A percentile compares a stretch with the other conserved stretches of the same genome.
Conservation (phyloP, 2,113 vertebrate species). For the Willisornis vidua region DNA sequence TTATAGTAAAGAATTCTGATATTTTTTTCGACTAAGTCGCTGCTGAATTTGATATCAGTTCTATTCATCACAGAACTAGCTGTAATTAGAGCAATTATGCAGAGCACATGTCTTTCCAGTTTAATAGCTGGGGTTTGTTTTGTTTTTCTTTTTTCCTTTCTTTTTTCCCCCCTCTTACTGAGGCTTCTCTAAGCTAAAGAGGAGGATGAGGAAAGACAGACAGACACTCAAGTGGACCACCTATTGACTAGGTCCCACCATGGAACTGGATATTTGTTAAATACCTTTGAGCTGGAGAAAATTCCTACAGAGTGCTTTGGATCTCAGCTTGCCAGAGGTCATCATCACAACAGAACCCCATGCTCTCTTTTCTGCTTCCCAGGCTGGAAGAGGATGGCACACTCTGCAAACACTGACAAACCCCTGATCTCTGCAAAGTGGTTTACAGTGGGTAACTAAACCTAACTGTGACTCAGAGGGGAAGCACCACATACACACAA, state of each 20-base stretch:
- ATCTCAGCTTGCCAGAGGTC: constrained; percentile 55
- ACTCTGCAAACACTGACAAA: background rate
- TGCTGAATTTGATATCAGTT: constrained; percentile 81
- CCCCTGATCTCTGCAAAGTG: background rate
- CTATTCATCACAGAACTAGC: constrained; percentile 81
- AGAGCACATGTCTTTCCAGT: constrained; percentile 83
- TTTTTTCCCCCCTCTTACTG: background rate
- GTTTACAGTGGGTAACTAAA: background rate
- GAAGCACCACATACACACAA: background rate
- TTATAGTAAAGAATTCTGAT: constrained; percentile 75
- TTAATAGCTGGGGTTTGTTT: constrained; percentile 64
- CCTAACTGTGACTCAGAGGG: background rate
- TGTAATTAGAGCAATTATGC: constrained; percentile 88
- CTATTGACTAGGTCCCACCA: constrained; percentile 34
- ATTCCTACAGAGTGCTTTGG: constrained; percentile 24
- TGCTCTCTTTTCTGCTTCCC: constrained; percentile 7
- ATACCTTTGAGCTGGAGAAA: constrained; percentile 27
- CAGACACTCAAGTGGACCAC: constrained; percentile 30
- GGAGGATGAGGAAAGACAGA: constrained; percentile 20
- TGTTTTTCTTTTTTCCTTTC: background rate
- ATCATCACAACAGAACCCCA: constrained; percentile 11
- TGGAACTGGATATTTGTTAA: constrained; percentile 33
- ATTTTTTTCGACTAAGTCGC: constrained; percentile 69
- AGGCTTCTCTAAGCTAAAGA: background rate
- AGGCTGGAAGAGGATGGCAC: constrained; percentile 14